These are phyloP conservation scores for Rhodophaea formosa DNA, from an alignment of 2,888 invertebrate species.

Conservation along the genomic window DNA sequence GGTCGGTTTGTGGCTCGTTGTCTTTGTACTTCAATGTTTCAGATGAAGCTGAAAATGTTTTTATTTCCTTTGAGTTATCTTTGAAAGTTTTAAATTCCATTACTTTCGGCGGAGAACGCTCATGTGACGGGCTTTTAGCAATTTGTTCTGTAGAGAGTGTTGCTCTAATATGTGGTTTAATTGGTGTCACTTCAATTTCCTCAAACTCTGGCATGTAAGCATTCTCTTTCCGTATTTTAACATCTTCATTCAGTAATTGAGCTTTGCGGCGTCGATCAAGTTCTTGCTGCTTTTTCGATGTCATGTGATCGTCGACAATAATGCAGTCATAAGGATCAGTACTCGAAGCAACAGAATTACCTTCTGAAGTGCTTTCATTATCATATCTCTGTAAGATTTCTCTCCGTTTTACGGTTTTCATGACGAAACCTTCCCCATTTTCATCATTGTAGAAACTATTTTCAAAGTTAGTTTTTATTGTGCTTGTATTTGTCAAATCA, in stretches of 20 bases:
- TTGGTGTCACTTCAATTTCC: conserved; percentile 75
- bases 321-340: conserved; percentile 91
- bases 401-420: conserved; percentile 87
- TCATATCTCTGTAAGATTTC: conserved; percentile 87
- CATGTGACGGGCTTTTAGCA: conserved; percentile 60
- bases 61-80: conserved; percentile 73
- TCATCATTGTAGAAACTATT: conserved; percentile 85
- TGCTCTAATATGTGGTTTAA: conserved; percentile 72
- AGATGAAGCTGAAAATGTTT: conserved; percentile 76
- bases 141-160: conserved; percentile 67
- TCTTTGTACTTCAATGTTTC: conserved; percentile 77
- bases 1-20: conserved; percentile 63
- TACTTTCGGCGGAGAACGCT: conserved; percentile 64
- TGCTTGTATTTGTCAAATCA: conserved; percentile 73
- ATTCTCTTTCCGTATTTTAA: conserved; percentile 70
- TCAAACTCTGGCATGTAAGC: conserved; percentile 75
- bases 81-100: conserved; percentile 80
- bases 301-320: conserved; percentile 89
- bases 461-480: conserved; percentile 80
- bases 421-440: conserved; percentile 84
- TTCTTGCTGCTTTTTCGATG: conserved; percentile 76
- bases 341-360: conserved; percentile 84
- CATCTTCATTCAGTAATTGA: conserved; percentile 60
- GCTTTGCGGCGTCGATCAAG: conserved; percentile 69
- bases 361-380: conserved; percentile 84